Percentiles rank a stretch among this genome's conserved stretches.
Conservation (phyloP, 2,113 vertebrate genomes). For the Phaetusa simplex region DNA sequence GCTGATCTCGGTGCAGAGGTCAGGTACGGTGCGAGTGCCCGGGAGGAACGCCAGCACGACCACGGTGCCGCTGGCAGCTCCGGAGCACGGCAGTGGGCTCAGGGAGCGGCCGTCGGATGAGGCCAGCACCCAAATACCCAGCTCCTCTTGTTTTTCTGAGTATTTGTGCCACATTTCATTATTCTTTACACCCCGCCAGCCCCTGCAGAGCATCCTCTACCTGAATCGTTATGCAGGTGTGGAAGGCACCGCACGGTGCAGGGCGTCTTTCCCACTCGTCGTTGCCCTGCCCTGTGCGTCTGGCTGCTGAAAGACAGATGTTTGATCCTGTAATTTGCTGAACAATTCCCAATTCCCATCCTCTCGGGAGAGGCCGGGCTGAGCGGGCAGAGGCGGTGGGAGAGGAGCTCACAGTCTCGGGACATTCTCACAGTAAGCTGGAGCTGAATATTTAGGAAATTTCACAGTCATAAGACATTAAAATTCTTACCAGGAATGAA, state of each 20-base stretch:
- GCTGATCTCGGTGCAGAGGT: background rate
- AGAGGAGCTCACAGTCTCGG: background rate
- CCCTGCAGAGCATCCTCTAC: background rate
- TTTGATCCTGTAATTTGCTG: background rate
- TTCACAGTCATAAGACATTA: background rate
- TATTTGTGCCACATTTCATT: background rate
- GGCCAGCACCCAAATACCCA: background rate
- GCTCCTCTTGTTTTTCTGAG: background rate
- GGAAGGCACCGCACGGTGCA: background rate
- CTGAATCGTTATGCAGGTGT: background rate
- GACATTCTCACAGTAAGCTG: background rate
- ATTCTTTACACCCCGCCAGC: no score
- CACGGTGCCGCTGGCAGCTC: accelerated
- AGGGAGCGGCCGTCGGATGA: background rate
- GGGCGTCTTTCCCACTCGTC: background rate
- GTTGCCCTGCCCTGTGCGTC: background rate
- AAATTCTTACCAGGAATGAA: background rate
- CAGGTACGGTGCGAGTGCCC: background rate
- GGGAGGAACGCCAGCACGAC: background rate
- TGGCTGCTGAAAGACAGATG: background rate
- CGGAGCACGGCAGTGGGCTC: background rate
- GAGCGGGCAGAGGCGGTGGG: background rate
- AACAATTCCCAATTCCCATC: background rate
- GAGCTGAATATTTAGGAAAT: background rate
- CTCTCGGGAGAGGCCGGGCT: background rate